Conservation (phyloP, 1,140 invertebrate species). For the Cherax quadricarinatus region DNA sequence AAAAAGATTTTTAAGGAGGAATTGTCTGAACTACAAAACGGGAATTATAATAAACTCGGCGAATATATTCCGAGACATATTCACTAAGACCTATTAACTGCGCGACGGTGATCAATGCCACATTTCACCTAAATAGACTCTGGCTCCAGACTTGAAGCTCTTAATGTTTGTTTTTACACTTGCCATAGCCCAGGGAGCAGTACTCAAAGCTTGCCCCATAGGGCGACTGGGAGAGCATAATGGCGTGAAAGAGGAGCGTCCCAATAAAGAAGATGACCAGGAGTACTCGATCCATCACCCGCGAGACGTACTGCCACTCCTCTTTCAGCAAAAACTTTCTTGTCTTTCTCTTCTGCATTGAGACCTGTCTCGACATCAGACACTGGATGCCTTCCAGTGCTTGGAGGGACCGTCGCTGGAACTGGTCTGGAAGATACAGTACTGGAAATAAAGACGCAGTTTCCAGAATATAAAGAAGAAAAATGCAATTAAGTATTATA, state of each 20-base stretch:
- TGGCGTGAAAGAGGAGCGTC: conserved; percentile 60
- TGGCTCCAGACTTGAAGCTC: background rate
- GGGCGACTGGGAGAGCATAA: conserved; percentile 62
- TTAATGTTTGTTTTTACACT: conserved; percentile 25
- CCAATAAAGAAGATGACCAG: conserved; percentile 46
- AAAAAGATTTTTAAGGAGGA: no score
- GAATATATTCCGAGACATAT: no score
- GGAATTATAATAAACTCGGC: no score
- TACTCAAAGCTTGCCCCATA: conserved; percentile 59
- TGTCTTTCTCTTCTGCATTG: background rate
- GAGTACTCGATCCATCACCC: conserved; percentile 50
- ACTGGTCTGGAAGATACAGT: conserved; percentile 23
- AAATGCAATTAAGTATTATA: no score
- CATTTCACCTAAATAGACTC: no score
- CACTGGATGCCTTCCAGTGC: conserved; percentile 44
- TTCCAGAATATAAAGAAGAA: no score
- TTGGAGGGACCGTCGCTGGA: conserved; percentile 41
- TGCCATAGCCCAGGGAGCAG: conserved; percentile 34
- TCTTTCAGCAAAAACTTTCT: conserved; percentile 1
- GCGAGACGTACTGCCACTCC: conserved; percentile 61
- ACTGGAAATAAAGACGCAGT: background rate
- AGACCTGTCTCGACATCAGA: background rate
- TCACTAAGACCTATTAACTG: no score
- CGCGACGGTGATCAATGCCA: no score
- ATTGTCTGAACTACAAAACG: no score